Evolutionary conservation across 2,797 vertebrate species (phyloP), one percentile per base, ranked within the genome.

Genomic region (Vultur gryphus): DNA sequence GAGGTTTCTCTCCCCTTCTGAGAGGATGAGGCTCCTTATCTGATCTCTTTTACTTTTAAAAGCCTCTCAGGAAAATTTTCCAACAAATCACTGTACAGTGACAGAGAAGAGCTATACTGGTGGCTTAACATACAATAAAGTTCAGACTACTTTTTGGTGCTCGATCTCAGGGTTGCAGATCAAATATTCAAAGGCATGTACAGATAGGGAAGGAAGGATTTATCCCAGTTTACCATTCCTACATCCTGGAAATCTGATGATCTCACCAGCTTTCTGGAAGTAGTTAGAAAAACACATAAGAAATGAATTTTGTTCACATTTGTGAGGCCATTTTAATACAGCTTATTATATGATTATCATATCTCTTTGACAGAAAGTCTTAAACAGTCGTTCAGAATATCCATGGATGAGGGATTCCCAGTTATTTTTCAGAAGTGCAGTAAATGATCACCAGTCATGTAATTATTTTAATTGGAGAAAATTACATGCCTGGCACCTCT

Each of bases 381-480:
- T 80, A 87, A 81, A 43, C 16, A 81, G 49, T 69, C 13, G 0
- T 78, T 76, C 57, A 69, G 90, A 75, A 65, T 57, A 87, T 41
- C 87, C 80, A 58, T 3, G 61, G 84, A 9, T 90, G 84, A 95
- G 61, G 49, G 79, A 81, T 78, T 95, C 87, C 87, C 44, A 72
- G 57, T 49, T 88, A 90, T 84, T 95, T 90, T 93, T 90, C 82
- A 72, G 69, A 84, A 89, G 57, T 8, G 44, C 21, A 26, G 76
- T 75, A 94, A 94, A 3, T 93, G 78, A 91, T 91, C 57, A 86
- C 84, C 57, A 84, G 33, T 89, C 65, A 85, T 69, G 89, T 61
- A 83, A 94, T 97, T 96, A 93, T 57, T 96, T 93, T 95, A 96
- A 96, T 88, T 94, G 80, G 54, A 81, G 89, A 72, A 86, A 95